Conservation (phyloP, 2,888 invertebrate species). For the Protodeltote pygarga region DNA sequence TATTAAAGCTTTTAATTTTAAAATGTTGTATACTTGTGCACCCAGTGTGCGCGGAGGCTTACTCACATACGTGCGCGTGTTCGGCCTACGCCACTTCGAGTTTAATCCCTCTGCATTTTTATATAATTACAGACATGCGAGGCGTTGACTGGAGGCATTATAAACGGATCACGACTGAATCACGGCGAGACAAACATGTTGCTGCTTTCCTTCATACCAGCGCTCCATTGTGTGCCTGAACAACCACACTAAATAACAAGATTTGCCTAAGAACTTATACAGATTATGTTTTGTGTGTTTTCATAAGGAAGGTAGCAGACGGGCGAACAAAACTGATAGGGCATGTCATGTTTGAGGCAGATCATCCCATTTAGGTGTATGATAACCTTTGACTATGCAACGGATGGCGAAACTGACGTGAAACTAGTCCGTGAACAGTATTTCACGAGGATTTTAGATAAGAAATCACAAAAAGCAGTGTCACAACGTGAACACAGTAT, state of each 20-base stretch:
- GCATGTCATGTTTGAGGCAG: constrained; percentile 44
- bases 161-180: constrained; percentile 57
- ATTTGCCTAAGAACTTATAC: constrained; percentile 7
- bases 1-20: not conserved
- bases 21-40: not conserved
- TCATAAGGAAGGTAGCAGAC: constrained; percentile 15
- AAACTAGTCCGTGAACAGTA: constrained; percentile 75
- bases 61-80: constrained; percentile 43
- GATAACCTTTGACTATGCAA: constrained; percentile 73
- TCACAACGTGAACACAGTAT: constrained; percentile 69
- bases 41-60: constrained; percentile 36
- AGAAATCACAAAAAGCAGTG: constrained; percentile 76
- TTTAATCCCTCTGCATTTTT: constrained; percentile 69
- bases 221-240: constrained; percentile 31
- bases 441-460: constrained; percentile 76
- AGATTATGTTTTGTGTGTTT: constrained; percentile 2
- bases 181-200: constrained; percentile 53
- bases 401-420: constrained; percentile 68
- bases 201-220: constrained; percentile 43
- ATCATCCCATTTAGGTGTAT: constrained; percentile 59
- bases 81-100: constrained; percentile 52
- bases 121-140: constrained; percentile 67
- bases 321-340: constrained; percentile 16
- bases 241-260: constrained; percentile 26
- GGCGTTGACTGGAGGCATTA: constrained; percentile 63